Base-by-base conservation (phyloP, 2,888 invertebrate species). In the Trachelus troglodyta region DNA sequence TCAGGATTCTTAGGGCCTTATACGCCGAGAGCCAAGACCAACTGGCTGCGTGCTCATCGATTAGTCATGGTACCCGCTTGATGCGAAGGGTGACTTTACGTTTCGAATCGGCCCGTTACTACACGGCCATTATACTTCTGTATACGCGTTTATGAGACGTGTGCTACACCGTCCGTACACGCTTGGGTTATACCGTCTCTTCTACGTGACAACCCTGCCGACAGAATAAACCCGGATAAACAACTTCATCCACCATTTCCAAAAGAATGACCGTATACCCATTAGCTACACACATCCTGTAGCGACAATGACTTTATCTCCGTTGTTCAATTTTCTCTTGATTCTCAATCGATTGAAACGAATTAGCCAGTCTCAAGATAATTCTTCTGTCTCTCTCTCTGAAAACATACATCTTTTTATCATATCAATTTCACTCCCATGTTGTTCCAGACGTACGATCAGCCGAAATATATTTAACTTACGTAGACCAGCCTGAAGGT, bases 31-130 rank as follows among this genome's bases (percentile, higher is more conserved):
- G 56, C 23, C 23, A 56, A 56, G 56, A 56, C 23, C 56, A 56
- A 89, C 87, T 87, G 88, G 86, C 87, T 86, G 89, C 87, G 87
- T 89, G 87, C 83, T 88, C 90, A 90, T 91, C 88, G 91, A 91
- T 91, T 91, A 90, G 91, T 88, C 88, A 89, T 88, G 87, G 89
- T 91, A 88, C 90, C 90, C 89, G 89, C 85, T 81, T 86, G 83
- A 81, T 56, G 80, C 83, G 84, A 87, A 89, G 83, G 84, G 84
- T 83, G 82, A 84, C 84, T 84, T 79, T 74, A 79, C 79, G 76
- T 80, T 82, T 81, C 75, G 89, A 89, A 87, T 89, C 88, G 74
- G 35, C 37, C 31, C 71, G 34, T 71, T 71, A 71, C 71, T 81
- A 82, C 83, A 83, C 79, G 81, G 71, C 71, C 71, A 71, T 71